Evolutionary conservation across 2,113 vertebrate species (phyloP).

Genomic region (Orientallactaga bullata): DNA sequence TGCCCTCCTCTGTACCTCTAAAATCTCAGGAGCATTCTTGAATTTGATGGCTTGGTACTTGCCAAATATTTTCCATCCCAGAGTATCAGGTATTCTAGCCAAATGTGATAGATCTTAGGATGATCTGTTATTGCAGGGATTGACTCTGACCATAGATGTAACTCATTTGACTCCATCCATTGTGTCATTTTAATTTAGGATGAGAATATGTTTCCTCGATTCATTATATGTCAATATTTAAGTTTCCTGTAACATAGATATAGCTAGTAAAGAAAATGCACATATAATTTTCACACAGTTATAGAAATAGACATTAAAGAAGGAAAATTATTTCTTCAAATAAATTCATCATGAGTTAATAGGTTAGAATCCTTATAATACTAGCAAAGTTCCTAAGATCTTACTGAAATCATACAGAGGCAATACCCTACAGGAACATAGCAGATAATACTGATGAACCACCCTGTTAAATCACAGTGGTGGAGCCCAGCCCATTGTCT

Average conservation of each 20-base stretch:
- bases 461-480: background rate
- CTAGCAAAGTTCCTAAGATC: slow-evolving; percentile 19
- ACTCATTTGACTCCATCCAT: background rate
- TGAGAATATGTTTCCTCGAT: slow-evolving; percentile 1
- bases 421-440: background rate
- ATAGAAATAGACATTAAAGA: background rate
- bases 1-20: background rate
- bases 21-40: slow-evolving; percentile 11
- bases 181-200: background rate
- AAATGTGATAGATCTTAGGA: background rate
- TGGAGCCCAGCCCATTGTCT: background rate
- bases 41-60: slow-evolving; percentile 19
- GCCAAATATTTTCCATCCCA: background rate
- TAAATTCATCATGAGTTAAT: slow-evolving; percentile 57
- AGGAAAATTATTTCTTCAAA: slow-evolving; percentile 56
- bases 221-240: background rate
- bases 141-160: slow-evolving; percentile 18
- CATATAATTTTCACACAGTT: background rate
- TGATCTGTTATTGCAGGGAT: slow-evolving; percentile 13
- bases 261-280: background rate
- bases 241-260: background rate
- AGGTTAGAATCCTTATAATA: slow-evolving; percentile 56
- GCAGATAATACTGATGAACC: background rate
- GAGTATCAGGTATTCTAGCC: background rate
- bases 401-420: slow-evolving; percentile 10